Evolutionary conservation across 2,797 vertebrate species (phyloP), one percentile per base, ranked within the genome.

Genomic region (Clarias fuscus): DNA sequence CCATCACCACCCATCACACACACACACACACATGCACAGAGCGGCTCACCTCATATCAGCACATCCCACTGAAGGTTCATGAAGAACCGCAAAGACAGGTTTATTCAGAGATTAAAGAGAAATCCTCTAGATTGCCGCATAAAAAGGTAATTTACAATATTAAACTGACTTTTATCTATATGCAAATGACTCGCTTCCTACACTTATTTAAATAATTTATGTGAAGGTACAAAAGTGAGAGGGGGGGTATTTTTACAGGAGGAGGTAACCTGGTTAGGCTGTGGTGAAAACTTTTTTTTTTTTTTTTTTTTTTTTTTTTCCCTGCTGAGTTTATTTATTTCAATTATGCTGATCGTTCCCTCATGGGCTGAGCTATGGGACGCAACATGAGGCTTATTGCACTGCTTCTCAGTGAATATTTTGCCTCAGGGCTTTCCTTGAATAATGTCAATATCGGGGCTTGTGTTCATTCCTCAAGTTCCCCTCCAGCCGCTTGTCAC

Each of bases 141-240:
- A 94, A 91, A 90, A 91, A 88, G 92, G 89, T 91, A 91, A 94
- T 95, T 94, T 94, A 93, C 88, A 86, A 92, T 93, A 93, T 95
- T 94, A 95, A 93, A 93, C 90, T 91, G 91, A 91, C 91, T 94
- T 94, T 93, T 95, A 95, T 94, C 91, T 93, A 89, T 92, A 95
- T 95, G 93, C 91, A 93, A 95, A 94, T 93, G 84, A 86, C 86
- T 86, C 86, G 83, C 80, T 91, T 89, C 88, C 91, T 86, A 88
- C 88, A 89, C 88, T 84, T 84, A 89, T 91, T 90, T 93, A 86
- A 93, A 94, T 93, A 90, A 91, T 93, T 92, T 88, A 92, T 90
- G 86, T 90, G 90, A 91, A 88, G 87, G 85, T 90, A 91, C 91
- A 71, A 84, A 86, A 86, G 87, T 85, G 85, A 82, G 73, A 84